These are phyloP conservation scores for Paratrypauchen microcephalus DNA, from an alignment of 2,797 vertebrate genomes.

Conservation along the genomic window DNA sequence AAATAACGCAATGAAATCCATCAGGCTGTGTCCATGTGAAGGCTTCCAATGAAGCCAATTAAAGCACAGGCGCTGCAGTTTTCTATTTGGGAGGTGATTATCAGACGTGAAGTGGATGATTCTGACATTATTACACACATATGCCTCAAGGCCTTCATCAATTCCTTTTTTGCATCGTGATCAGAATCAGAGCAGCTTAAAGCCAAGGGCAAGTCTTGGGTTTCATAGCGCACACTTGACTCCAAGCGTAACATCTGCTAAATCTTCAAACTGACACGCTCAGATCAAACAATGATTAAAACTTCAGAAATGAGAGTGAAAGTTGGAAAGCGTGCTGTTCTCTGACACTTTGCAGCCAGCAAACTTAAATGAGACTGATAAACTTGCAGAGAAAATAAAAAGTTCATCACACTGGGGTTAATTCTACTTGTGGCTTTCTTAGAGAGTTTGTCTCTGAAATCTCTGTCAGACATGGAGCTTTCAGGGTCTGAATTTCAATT, in stretches of 20 bases:
- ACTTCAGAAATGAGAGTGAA: constrained; percentile 28
- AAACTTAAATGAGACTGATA: constrained; percentile 1
- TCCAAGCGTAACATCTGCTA: constrained; percentile 23
- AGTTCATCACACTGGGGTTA: constrained; percentile 32
- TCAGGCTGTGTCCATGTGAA: background rate
- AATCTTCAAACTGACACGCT: constrained; percentile 30
- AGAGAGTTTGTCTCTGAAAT: constrained; percentile 21
- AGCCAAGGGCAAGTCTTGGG: constrained; percentile 20
- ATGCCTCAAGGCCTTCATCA: constrained; percentile 22
- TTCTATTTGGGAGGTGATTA: constrained; percentile 16
- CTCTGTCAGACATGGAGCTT: constrained; percentile 11
- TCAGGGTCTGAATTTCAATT: constrained; percentile 24
- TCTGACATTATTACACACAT: constrained; percentile 25
- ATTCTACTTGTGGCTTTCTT: constrained; percentile 24
- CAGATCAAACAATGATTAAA: constrained; percentile 46
- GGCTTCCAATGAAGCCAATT: constrained; percentile 16
- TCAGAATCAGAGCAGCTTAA: constrained; percentile 7
- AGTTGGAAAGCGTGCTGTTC: constrained; percentile 13
- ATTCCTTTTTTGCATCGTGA: constrained; percentile 19
- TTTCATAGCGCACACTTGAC: constrained; percentile 19
- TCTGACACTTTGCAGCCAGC: constrained; percentile 22
- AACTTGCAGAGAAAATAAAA: constrained; percentile 3
- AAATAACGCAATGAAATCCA: constrained; percentile 9
- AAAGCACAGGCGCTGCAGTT: constrained; percentile 6
- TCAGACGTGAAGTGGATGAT: constrained; percentile 17